Conservation (phyloP, 2,113 vertebrate genomes). For the Phainopepla nitens region DNA sequence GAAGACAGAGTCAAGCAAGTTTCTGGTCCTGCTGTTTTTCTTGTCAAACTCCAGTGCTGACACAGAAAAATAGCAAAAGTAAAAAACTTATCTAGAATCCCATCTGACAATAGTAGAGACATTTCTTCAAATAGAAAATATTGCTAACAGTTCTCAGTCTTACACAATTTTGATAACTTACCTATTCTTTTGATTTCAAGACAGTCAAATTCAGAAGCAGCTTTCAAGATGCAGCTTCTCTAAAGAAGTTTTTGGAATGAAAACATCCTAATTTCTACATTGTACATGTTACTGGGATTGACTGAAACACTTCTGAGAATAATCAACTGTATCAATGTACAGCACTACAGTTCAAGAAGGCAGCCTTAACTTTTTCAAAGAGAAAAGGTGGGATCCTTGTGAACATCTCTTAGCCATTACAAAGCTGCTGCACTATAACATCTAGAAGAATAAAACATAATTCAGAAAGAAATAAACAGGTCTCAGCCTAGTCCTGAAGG, state of each 20-base stretch:
- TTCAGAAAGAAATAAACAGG: not conserved
- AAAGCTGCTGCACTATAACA: not conserved
- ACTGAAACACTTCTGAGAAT: not conserved
- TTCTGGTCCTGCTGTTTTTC: not conserved
- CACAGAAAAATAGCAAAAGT: constrained; percentile 7
- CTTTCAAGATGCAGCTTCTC: not conserved
- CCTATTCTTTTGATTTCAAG: not conserved
- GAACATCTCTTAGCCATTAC: not conserved
- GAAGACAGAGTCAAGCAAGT: not conserved
- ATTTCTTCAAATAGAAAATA: not conserved
- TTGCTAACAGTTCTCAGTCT: not conserved
- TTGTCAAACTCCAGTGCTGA: constrained; percentile 8
- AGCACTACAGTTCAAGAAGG: not conserved
- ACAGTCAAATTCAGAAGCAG: not conserved
- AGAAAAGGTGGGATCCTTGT: not conserved
- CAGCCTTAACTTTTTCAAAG: not conserved
- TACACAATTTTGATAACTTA: not conserved
- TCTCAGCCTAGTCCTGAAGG: not conserved
- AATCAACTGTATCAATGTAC: not conserved
- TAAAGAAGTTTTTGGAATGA: not conserved
- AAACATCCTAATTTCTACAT: not conserved
- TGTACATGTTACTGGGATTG: not conserved
- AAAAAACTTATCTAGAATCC: not conserved
- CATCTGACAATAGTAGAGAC: not conserved
- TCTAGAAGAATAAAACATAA: not conserved